These are phyloP conservation scores for Bolinopsis microptera DNA, from an alignment of 37 sponge, comb jelly and placozoan species.

Conservation along the genomic window DNA sequence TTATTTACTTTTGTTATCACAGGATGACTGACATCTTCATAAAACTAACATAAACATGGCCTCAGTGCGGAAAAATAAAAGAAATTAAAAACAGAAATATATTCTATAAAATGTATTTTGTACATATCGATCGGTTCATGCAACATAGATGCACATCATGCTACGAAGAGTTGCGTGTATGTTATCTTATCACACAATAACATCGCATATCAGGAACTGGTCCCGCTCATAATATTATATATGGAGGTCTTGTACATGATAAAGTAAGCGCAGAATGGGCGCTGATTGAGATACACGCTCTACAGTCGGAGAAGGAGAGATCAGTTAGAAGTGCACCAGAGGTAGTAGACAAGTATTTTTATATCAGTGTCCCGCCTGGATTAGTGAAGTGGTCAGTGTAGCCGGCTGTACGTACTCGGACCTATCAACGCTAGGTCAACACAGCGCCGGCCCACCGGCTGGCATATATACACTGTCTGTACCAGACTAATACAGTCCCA, in stretches of 20 bases:
- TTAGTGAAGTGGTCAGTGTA: neutral
- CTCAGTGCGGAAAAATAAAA: neutral
- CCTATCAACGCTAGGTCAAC: neutral
- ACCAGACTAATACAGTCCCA: neutral
- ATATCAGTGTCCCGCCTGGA: neutral
- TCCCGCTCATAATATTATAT: neutral
- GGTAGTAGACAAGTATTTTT: neutral
- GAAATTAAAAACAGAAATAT: neutral
- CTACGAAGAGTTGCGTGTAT: neutral
- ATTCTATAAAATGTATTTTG: neutral
- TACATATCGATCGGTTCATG: neutral
- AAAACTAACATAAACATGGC: neutral
- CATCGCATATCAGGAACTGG: too few species aligned
- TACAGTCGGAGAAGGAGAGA: neutral
- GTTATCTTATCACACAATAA: neutral
- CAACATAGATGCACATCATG: neutral
- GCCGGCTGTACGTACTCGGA: neutral
- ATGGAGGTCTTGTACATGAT: neutral
- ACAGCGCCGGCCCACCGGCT: neutral
- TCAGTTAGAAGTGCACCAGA: neutral
- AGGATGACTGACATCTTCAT: too few species aligned
- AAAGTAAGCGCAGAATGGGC: too few species aligned
- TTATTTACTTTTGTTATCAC: too few species aligned
- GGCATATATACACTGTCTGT: neutral
- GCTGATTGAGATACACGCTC: too few species aligned